These are phyloP conservation scores for Gortyna flavago DNA, from an alignment of 2,888 invertebrate genomes.

Conservation along the genomic window DNA sequence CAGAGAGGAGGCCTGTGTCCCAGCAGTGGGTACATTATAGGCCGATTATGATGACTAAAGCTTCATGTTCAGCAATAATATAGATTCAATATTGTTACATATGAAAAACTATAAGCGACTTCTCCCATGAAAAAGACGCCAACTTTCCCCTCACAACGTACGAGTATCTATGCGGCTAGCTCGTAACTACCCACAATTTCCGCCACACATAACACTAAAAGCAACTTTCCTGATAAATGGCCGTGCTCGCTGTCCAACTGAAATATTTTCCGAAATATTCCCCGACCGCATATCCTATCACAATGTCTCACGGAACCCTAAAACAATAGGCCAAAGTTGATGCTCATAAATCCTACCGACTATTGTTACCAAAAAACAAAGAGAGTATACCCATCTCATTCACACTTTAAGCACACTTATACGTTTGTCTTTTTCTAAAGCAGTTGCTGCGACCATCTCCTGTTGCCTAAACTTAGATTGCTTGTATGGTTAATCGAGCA, in stretches of 20 bases:
- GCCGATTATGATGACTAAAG: neutral
- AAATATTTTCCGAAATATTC: slow-evolving; percentile 62
- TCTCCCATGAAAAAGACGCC: neutral
- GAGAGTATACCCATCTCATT: slow-evolving; percentile 35
- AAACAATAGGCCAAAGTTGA: slow-evolving; percentile 70
- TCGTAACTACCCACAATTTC: slow-evolving; percentile 24
- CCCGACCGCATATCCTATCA: slow-evolving; percentile 58
- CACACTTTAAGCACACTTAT: slow-evolving; percentile 13
- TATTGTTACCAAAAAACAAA: slow-evolving; percentile 74
- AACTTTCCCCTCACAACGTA: neutral
- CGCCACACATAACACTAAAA: slow-evolving; percentile 43
- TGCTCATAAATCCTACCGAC: slow-evolving; percentile 69
- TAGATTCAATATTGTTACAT: neutral
- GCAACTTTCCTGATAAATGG: slow-evolving; percentile 48
- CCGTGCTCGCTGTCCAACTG: slow-evolving; percentile 32
- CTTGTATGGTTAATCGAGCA: slow-evolving; percentile 68
- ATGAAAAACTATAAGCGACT: slow-evolving; percentile 1
- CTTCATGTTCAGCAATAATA: neutral
- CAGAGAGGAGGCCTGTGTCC: neutral
- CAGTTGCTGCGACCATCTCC: slow-evolving; percentile 55
- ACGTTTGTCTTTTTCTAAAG: slow-evolving; percentile 32
- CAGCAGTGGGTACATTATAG: neutral
- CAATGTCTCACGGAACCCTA: slow-evolving; percentile 59
- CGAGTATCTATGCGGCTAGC: neutral
- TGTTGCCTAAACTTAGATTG: slow-evolving; percentile 60